Evolutionary conservation across 2,888 invertebrate species (phyloP).

Genomic region (Biston betularia): DNA sequence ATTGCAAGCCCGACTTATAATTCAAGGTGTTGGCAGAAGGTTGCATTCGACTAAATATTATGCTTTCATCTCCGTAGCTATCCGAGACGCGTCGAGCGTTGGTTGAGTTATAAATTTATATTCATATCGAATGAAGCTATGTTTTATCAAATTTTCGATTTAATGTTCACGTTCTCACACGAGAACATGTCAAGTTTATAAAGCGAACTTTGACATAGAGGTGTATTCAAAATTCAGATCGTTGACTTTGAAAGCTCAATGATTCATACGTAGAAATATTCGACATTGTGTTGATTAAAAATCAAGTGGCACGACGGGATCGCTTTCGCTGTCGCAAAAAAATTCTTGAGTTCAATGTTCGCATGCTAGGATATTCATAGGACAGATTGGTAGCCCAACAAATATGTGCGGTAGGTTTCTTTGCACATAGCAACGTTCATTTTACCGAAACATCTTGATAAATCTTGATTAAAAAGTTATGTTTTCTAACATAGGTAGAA

Average conservation of each 20-base stretch:
- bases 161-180: not conserved
- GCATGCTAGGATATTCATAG: slow-evolving; percentile 10
- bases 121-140: slow-evolving; percentile 1
- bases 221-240: not conserved
- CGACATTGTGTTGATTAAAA: slow-evolving; percentile 3
- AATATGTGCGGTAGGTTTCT: not conserved
- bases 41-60: slow-evolving; percentile 11
- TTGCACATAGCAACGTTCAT: not conserved
- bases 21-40: slow-evolving; percentile 9
- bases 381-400: slow-evolving; percentile 8
- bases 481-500: not conserved
- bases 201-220: slow-evolving; percentile 3
- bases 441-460: slow-evolving; percentile 1
- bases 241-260: not conserved
- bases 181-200: not conserved
- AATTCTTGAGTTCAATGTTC: slow-evolving; percentile 4
- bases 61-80: slow-evolving; percentile 12
- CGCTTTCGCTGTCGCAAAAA: slow-evolving; percentile 5
- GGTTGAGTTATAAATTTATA: slow-evolving; percentile 15
- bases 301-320: slow-evolving; percentile 6
- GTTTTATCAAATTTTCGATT: slow-evolving; percentile 13
- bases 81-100: not conserved
- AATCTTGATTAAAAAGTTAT: not conserved
- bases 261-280: not conserved
- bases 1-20: not conserved